A percentile compares a stretch with the other conserved stretches of the same genome.
phyloP scores from a whole-genome alignment of 2,888 invertebrate species.

The Tromatobia lineatoria region DNA sequence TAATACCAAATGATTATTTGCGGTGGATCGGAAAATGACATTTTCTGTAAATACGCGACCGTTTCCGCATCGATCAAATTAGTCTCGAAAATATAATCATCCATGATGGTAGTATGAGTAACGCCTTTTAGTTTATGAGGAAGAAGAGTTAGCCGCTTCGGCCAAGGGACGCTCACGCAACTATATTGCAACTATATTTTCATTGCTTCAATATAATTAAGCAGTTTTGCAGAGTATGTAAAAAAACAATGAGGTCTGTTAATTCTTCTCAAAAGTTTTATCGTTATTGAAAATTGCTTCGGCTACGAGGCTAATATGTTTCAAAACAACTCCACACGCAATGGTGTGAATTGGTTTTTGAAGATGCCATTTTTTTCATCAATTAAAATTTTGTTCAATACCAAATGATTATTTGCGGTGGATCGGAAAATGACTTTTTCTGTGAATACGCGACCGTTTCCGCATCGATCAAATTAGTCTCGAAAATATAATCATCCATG shows the following conservation, averaged over 20 bases:
- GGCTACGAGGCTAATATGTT: too few relatives aligned
- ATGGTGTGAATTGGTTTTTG: too few relatives aligned
- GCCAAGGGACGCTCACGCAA: slow-evolving; percentile 24
- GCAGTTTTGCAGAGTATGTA: too few relatives aligned
- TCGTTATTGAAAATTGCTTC: too few relatives aligned
- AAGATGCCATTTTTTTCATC: too few relatives aligned
- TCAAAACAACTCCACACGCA: too few relatives aligned
- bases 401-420: background rate
- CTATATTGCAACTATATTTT: too few relatives aligned
- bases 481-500: slow-evolving; percentile 3
- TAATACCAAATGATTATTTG: background rate
- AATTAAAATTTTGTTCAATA: too few relatives aligned
- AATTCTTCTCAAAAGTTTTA: too few relatives aligned
- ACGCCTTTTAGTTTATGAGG: slow-evolving; percentile 29
- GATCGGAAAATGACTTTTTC: background rate
- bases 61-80: background rate
- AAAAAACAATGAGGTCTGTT: too few relatives aligned
- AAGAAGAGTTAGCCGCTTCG: slow-evolving; percentile 38
- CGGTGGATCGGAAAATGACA: background rate
- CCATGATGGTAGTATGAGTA: background rate
- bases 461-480: background rate
- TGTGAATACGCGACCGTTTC: background rate
- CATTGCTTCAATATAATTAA: too few relatives aligned
- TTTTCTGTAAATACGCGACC: background rate
- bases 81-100: slow-evolving; percentile 5